A percentile compares a stretch with the other conserved stretches of the same genome.
Evolutionary conservation across 2,888 invertebrate genomes (phyloP).

Genomic region (Epinotia nisella): DNA sequence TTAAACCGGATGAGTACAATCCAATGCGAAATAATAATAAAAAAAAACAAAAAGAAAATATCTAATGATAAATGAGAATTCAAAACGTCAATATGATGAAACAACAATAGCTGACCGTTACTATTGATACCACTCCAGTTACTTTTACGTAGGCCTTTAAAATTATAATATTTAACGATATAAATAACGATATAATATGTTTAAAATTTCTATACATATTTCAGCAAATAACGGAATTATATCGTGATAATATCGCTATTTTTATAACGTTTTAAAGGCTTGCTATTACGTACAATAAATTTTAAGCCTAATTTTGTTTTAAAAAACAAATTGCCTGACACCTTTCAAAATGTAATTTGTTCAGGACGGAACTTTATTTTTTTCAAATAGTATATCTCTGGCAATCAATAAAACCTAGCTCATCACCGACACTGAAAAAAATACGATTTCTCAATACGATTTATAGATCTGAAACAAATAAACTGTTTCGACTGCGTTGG

Average conservation of each 20-base stretch:
- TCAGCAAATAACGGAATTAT: no score
- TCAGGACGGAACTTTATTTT: not conserved
- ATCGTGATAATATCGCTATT: no score
- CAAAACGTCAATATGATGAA: not conserved
- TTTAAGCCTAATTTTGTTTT: not conserved
- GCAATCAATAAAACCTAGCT: not conserved
- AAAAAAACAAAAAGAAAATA: not conserved
- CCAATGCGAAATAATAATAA: not conserved
- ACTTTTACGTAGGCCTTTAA: not conserved
- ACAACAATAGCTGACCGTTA: not conserved
- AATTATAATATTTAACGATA: no score
- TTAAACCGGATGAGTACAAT: not conserved
- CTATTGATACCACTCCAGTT: not conserved
- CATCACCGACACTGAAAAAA: not conserved
- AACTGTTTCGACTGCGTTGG: constrained; percentile 8
- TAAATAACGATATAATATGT: no score
- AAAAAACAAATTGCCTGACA: not conserved
- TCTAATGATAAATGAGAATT: no score
- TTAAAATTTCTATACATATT: no score
- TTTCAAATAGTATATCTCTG: not conserved
- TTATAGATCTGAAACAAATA: not conserved
- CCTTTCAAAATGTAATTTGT: not conserved
- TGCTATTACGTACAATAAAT: not conserved
- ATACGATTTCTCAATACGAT: constrained; percentile 10
- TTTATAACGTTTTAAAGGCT: no score